Evolutionary conservation across 2,888 invertebrate genomes (phyloP).

Genomic region (Aphodius sticticus): DNA sequence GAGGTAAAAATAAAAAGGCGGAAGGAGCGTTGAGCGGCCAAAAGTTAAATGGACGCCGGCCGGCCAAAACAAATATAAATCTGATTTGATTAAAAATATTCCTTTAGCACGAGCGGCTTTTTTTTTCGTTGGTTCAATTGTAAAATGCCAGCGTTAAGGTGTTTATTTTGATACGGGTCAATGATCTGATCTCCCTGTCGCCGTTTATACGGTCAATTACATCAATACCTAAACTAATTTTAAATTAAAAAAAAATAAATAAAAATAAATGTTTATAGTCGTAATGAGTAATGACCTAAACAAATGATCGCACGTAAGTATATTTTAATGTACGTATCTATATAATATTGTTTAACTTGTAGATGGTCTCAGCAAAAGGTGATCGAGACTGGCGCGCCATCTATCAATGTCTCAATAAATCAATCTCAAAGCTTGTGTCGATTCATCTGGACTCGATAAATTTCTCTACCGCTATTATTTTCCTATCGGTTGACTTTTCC

Average conservation of each 20-base stretch:
- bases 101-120: background rate
- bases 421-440: conserved; percentile 53
- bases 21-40: background rate
- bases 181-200: background rate
- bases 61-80: background rate
- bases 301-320: too few relatives aligned
- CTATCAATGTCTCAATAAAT: conserved; percentile 60
- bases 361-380: conserved; percentile 17
- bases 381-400: conserved; percentile 41
- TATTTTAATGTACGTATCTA: too few relatives aligned
- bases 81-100: conserved; percentile 4
- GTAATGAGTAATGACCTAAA: background rate
- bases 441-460: conserved; percentile 55
- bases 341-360: background rate
- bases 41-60: background rate
- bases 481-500: background rate
- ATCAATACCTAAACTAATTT: too few relatives aligned
- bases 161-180: background rate
- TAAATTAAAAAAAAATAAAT: background rate
- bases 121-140: background rate
- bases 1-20: conserved; percentile 4
- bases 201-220: background rate
- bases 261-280: background rate
- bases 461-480: conserved; percentile 40
- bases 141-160: background rate